These are phyloP conservation scores for Microctenopoma lineatum DNA, from an alignment of 2,797 vertebrate species.

Conservation along the genomic window DNA sequence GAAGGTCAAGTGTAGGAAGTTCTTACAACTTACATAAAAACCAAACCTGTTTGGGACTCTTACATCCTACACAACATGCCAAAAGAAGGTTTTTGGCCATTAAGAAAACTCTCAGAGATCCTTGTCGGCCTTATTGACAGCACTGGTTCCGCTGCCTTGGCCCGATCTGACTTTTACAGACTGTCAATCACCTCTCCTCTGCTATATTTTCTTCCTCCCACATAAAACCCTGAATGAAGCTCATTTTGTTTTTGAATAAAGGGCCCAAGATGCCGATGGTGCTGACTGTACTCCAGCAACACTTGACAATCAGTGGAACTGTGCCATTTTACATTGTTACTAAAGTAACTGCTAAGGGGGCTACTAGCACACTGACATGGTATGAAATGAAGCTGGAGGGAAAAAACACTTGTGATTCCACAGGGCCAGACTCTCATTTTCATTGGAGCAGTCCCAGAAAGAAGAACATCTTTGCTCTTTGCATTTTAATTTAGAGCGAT, in stretches of 20 bases:
- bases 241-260: constrained; percentile 29
- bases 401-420: constrained; percentile 40
- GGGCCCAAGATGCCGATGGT: constrained; percentile 21
- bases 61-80: constrained; percentile 18
- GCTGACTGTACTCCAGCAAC: constrained; percentile 16
- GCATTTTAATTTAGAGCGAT: constrained; percentile 62
- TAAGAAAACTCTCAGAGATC: constrained; percentile 38
- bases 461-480: constrained; percentile 57
- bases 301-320: constrained; percentile 39
- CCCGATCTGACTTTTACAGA: constrained; percentile 36
- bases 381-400: constrained; percentile 51
- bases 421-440: constrained; percentile 43
- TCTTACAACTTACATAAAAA: constrained; percentile 13
- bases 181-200: constrained; percentile 11
- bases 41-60: constrained; percentile 15
- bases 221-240: constrained; percentile 25
- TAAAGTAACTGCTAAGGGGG: constrained; percentile 16
- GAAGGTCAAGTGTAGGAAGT: constrained; percentile 23
- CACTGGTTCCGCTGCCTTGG: constrained; percentile 22
- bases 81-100: constrained; percentile 17
- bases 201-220: constrained; percentile 10
- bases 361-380: constrained; percentile 22
- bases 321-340: constrained; percentile 26
- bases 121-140: constrained; percentile 48
- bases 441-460: constrained; percentile 59